These are phyloP conservation scores for Autographa pulchrina DNA, from an alignment of 2,888 invertebrate genomes.

Conservation along the genomic window DNA sequence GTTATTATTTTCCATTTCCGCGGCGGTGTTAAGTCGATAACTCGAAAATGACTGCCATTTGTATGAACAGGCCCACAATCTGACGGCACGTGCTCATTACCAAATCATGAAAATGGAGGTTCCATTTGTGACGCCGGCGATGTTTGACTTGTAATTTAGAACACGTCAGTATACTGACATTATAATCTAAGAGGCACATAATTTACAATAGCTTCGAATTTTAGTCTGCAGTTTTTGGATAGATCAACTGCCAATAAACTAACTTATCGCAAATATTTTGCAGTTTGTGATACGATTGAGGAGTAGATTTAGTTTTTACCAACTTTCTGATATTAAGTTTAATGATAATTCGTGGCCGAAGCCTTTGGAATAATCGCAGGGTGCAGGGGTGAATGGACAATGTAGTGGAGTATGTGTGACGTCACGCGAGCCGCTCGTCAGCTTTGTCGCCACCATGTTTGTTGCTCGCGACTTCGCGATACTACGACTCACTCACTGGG, in stretches of 20 bases:
- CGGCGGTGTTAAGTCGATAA: constrained; percentile 86
- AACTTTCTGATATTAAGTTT: constrained; percentile 10
- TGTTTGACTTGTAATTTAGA: constrained; percentile 53
- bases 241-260: neutral
- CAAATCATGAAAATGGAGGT: constrained; percentile 72
- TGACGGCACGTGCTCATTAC: constrained; percentile 79
- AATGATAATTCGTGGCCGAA: constrained; percentile 36
- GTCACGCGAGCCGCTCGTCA: constrained; percentile 86
- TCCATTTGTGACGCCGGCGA: constrained; percentile 54
- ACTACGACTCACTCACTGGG: constrained; percentile 47
- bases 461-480: constrained; percentile 55
- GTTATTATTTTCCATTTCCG: constrained; percentile 89
- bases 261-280: too few species aligned
- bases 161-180: constrained; percentile 30
- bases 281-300: neutral
- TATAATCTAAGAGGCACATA: neutral
- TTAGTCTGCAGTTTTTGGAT: neutral
- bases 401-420: constrained; percentile 66
- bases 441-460: constrained; percentile 62
- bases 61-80: constrained; percentile 79
- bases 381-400: constrained; percentile 60
- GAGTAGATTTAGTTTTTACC: neutral
- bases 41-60: constrained; percentile 87
- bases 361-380: constrained; percentile 36
- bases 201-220: neutral